Evolutionary conservation across 2,797 vertebrate species (phyloP).

Genomic region (Carcharodon carcharias): DNA sequence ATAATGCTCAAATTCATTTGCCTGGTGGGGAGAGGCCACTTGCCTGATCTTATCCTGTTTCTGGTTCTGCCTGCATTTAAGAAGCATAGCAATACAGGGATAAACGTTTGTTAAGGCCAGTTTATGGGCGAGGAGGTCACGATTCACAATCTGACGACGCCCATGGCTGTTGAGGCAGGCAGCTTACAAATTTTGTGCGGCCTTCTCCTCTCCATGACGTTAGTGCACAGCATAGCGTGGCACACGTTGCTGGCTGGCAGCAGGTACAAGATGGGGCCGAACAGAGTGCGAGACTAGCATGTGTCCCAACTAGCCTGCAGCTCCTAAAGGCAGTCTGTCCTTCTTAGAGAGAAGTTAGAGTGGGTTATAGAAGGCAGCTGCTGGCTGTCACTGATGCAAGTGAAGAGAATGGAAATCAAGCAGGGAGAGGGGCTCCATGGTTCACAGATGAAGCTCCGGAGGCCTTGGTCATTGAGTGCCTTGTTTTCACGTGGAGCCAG

Average conservation of each 20-base stretch:
- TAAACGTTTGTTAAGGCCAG: not conserved
- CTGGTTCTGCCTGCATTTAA: not conserved
- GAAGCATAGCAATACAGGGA: not conserved
- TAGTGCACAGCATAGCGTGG: not conserved
- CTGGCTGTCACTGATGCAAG: not conserved
- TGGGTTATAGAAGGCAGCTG: not conserved
- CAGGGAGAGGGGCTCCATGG: not conserved
- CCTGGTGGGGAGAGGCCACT: too few species aligned
- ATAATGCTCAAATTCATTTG: not conserved
- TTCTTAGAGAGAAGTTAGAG: not conserved
- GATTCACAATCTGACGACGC: not conserved
- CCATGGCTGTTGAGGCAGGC: not conserved
- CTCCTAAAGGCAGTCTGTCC: not conserved
- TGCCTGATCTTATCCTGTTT: too few species aligned
- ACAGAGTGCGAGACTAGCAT: not conserved
- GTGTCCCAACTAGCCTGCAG: not conserved
- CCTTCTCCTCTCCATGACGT: not conserved
- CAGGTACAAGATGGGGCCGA: not conserved
- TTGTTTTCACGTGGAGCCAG: not conserved
- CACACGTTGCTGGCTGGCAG: not conserved
- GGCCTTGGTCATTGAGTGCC: not conserved
- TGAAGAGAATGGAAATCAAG: not conserved
- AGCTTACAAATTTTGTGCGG: not conserved
- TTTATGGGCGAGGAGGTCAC: not conserved
- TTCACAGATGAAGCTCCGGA: not conserved